A percentile compares a stretch with the other conserved stretches of the same genome.
Conservation (phyloP, 2,797 vertebrate genomes). For the Gambelia wislizenii region DNA sequence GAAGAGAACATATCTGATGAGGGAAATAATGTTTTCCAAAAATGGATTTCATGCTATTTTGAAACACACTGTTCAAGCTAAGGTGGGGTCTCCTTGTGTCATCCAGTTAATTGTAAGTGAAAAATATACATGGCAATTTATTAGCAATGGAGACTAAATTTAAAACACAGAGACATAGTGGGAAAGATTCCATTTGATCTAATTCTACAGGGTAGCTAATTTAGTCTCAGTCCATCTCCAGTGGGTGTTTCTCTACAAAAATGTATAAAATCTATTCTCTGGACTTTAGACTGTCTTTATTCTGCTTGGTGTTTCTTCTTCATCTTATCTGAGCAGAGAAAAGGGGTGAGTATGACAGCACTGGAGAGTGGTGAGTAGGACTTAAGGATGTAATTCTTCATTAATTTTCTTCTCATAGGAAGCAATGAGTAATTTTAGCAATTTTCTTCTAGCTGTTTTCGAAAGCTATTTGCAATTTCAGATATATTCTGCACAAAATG, state of each 20-base stretch:
- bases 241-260: not conserved
- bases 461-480: too few relatives aligned
- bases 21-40: not conserved
- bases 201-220: not conserved
- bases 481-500: too few relatives aligned
- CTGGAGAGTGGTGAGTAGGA: not conserved
- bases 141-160: too few relatives aligned
- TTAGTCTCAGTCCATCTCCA: not conserved
- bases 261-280: not conserved
- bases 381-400: too few relatives aligned
- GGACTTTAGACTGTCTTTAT: not conserved
- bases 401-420: too few relatives aligned
- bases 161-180: too few relatives aligned
- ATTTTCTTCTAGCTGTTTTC: too few relatives aligned
- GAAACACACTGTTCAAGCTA: not conserved
- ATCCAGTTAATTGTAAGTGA: too few relatives aligned
- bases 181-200: too few relatives aligned
- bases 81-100: not conserved
- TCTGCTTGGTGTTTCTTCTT: not conserved
- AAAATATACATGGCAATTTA: too few relatives aligned
- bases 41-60: constrained; percentile 7
- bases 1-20: not conserved
- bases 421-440: too few relatives aligned
- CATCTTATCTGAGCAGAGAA: not conserved
- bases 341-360: not conserved